Base-by-base conservation (phyloP, 2,113 vertebrate genomes). In the Tenrec ecaudatus region DNA sequence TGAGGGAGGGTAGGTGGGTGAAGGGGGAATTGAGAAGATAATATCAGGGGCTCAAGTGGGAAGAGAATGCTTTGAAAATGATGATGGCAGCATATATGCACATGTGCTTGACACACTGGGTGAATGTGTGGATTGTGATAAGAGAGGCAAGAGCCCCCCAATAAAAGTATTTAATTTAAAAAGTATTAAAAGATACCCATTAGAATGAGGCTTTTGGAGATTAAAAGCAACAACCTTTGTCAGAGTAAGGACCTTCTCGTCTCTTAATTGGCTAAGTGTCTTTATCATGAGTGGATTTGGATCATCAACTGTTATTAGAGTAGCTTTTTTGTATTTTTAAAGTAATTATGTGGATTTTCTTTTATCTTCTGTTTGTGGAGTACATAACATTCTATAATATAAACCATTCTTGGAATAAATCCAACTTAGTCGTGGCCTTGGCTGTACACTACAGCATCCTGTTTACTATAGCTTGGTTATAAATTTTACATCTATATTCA, bases 251-350 rank as follows among this genome's bases (percentile, higher is more conserved):
- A n/a, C 17, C 27, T n/a, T 5, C 9, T 27, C 22, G n/a, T 82
- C 25, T 68, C 29, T 27, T 77, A 62, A 62, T 53, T 64, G 38
- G 77, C 15, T 86, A 86, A 66, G 23, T 38, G 40, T 15, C 66
- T 82, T 62, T 22, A 62, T 53, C 33, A 82, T 38, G 19, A 76
- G 81, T 77, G 27, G 1, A 53, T 10, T 53, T 53, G 6, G 47
- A 53, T 14, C 82, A 29, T 7, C 38, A 62, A 33, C 53, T 73
- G 85, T 91, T 81, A 88, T 80, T 75, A 83, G 90, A 80, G 12
- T 36, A 29, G 16, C 47, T 88, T 81, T 90, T 88, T 47, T 77
- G 36, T 43, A 71, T 68, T 86, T 57, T 86, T 78, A 57, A 83
- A 43, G 68, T 82, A 64, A 81, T 33, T 82, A 75, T 38, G 23